Conservation (phyloP, 2,888 invertebrate species). For the Hirtodrosophila duncani region DNA sequence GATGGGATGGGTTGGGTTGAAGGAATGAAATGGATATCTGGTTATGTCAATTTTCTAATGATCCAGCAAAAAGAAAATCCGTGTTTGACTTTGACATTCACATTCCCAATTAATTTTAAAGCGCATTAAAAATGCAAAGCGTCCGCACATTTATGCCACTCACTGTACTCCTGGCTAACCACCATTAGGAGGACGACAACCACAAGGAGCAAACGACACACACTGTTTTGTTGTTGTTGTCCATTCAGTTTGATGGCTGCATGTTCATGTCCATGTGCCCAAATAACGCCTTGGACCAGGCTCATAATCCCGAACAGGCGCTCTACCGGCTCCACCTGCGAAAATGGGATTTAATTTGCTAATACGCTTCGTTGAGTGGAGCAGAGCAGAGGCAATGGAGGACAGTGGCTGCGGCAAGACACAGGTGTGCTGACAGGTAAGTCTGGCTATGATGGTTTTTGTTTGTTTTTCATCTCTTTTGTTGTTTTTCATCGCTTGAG, state of each 20-base stretch:
- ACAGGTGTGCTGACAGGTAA: constrained; percentile 20
- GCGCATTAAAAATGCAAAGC: neutral
- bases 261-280: constrained; percentile 22
- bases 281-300: neutral
- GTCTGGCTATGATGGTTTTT: constrained; percentile 26
- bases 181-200: constrained; percentile 10
- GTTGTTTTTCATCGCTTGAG: constrained; percentile 43
- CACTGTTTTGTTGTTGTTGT: constrained; percentile 1
- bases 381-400: neutral
- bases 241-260: constrained; percentile 29
- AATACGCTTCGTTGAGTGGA: constrained; percentile 21
- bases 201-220: neutral
- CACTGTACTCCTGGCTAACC: constrained; percentile 24
- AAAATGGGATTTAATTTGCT: constrained; percentile 48
- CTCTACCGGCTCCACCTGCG: constrained; percentile 40
- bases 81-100: neutral
- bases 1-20: too few species aligned
- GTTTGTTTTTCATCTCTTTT: constrained; percentile 32
- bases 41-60: constrained; percentile 60
- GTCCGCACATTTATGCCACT: constrained; percentile 4
- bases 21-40: constrained; percentile 1
- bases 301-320: constrained; percentile 33
- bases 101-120: constrained; percentile 11
- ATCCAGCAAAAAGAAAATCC: constrained; percentile 31
- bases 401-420: neutral